These are phyloP conservation scores for Copidosoma aretas DNA, from an alignment of 2,888 invertebrate genomes.

Conservation along the genomic window DNA sequence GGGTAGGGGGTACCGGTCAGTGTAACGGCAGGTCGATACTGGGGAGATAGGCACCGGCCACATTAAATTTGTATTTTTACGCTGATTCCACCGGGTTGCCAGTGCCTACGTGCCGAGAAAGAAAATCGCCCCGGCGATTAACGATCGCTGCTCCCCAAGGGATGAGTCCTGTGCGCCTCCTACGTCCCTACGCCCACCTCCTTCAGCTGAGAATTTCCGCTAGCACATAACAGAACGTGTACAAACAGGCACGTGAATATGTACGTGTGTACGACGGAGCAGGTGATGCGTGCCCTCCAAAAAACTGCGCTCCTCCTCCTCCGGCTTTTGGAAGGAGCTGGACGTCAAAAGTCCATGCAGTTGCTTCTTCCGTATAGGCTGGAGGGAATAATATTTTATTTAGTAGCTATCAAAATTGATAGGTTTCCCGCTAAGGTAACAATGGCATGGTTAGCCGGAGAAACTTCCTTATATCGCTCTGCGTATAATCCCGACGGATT, in stretches of 20 bases:
- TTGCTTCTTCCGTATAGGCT: conserved; percentile 51
- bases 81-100: conserved; percentile 69
- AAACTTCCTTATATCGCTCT: background rate
- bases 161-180: too few relatives aligned
- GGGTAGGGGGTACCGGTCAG: background rate
- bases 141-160: conserved; percentile 63
- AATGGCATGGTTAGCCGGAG: conserved; percentile 36
- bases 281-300: conserved; percentile 35
- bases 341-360: conserved; percentile 28
- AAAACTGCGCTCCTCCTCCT: background rate
- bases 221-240: background rate
- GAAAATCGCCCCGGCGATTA: conserved; percentile 66
- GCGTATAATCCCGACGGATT: conserved; percentile 33
- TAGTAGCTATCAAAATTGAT: conserved; percentile 61
- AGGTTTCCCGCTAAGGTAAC: conserved; percentile 52
- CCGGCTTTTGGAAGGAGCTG: background rate
- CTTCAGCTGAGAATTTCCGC: too few relatives aligned
- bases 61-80: conserved; percentile 72
- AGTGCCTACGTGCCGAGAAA: conserved; percentile 66
- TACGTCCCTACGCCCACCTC: conserved; percentile 40
- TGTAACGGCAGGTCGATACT: background rate
- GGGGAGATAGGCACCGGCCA: conserved; percentile 41
- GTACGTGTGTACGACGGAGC: conserved; percentile 32
- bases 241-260: conserved; percentile 33
- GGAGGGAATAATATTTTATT: too few relatives aligned